Conservation (phyloP, 2,888 invertebrate species). For the Drosophila flavopinicola region DNA sequence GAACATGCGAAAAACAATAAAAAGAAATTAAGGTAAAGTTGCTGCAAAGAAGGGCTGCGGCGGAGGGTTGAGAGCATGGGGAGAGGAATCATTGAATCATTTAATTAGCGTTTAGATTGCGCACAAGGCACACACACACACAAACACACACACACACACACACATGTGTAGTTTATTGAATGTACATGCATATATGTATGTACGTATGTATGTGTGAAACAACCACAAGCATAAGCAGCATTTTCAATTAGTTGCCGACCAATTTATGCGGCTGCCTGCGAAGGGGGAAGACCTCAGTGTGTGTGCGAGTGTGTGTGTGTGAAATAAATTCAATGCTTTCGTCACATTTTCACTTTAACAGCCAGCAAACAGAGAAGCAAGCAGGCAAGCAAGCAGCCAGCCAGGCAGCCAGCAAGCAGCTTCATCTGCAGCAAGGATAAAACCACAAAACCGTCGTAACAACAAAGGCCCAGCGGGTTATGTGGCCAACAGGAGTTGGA, state of each 20-base stretch:
- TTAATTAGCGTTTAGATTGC: constrained; percentile 84
- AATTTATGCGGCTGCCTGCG: constrained; percentile 69
- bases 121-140: constrained; percentile 45
- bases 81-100: constrained; percentile 83
- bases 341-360: constrained; percentile 67
- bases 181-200: constrained; percentile 34
- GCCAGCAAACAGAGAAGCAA: constrained; percentile 22
- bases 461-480: constrained; percentile 67
- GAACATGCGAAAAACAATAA: constrained; percentile 81
- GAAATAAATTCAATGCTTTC: constrained; percentile 70
- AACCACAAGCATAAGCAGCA: constrained; percentile 67
- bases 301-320: constrained; percentile 17
- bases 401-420: constrained; percentile 9
- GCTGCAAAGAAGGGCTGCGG: constrained; percentile 29
- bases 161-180: constrained; percentile 54
- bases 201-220: constrained; percentile 27
- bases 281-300: constrained; percentile 10
- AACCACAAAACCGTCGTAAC: constrained; percentile 70
- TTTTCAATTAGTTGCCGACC: constrained; percentile 80
- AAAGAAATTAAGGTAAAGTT: constrained; percentile 81
- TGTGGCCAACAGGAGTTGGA: constrained; percentile 36
- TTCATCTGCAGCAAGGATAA: constrained; percentile 50
- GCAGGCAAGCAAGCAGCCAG: neutral
- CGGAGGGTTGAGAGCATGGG: constrained; percentile 24
- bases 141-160: constrained; percentile 12